Evolutionary conservation across 2,113 vertebrate species (phyloP).

Genomic region (Stomatorhinus ivindoensis): DNA sequence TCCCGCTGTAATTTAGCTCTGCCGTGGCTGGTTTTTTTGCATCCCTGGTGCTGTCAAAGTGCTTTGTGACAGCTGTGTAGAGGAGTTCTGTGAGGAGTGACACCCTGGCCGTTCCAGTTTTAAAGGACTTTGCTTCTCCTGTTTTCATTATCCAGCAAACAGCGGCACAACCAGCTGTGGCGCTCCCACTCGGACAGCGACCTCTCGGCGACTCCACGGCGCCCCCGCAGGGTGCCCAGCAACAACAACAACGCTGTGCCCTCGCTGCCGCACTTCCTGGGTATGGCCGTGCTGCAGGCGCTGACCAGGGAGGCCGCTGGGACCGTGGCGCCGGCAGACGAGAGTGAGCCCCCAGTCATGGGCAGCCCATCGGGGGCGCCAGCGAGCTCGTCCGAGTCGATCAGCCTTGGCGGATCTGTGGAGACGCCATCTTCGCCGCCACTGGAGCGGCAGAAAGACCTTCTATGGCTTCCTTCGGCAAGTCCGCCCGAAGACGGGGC

Average conservation of each 20-base stretch:
- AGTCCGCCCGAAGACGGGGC: slow-evolving; percentile 42
- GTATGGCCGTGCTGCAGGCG: slow-evolving; percentile 45
- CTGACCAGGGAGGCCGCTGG: not conserved
- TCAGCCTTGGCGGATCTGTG: slow-evolving; percentile 30
- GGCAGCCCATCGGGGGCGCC: not conserved
- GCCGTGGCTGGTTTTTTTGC: not conserved
- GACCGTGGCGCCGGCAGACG: not conserved
- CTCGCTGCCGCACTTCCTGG: slow-evolving; percentile 76
- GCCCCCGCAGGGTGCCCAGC: slow-evolving; percentile 58
- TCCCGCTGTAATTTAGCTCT: not conserved
- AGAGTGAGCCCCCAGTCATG: not conserved
- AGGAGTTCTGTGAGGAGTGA: not conserved
- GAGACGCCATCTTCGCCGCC: slow-evolving; percentile 13
- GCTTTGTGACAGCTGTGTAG: not conserved
- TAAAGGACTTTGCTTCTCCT: not conserved
- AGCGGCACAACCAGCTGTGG: slow-evolving; percentile 95
- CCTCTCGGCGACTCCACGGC: slow-evolving; percentile 68
- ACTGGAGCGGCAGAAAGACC: slow-evolving; percentile 12
- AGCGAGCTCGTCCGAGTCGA: slow-evolving; percentile 19
- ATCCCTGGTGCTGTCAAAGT: not conserved
- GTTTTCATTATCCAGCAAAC: slow-evolving; percentile 69
- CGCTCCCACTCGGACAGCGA: slow-evolving; percentile 90
- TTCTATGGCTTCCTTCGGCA: slow-evolving; percentile 27
- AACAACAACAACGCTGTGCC: slow-evolving; percentile 72
- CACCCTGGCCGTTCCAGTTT: not conserved